phyloP scores from a whole-genome alignment of 2,113 vertebrate genomes.

The Siniperca chuatsi region DNA sequence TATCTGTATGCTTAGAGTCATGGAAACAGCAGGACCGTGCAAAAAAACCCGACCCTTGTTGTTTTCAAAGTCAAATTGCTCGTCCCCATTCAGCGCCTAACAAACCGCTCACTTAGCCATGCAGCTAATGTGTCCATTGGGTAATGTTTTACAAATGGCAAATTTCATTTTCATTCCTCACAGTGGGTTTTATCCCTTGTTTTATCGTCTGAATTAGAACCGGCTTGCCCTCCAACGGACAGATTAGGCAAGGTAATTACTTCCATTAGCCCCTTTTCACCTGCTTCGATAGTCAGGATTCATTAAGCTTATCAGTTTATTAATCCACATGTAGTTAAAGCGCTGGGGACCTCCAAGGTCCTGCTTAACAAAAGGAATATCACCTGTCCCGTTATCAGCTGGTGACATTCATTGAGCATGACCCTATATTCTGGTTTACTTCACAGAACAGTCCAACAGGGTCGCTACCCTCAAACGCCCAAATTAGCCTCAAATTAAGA shows the following conservation, averaged over 20 bases:
- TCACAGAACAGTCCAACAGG: constrained; percentile 11
- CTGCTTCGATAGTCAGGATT: constrained; percentile 59
- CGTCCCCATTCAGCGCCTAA: not conserved
- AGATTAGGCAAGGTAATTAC: constrained; percentile 60
- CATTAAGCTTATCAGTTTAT: constrained; percentile 69
- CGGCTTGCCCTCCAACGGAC: constrained; percentile 34
- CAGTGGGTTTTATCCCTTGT: constrained; percentile 26
- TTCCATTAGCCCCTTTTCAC: constrained; percentile 62
- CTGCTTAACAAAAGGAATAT: constrained; percentile 37
- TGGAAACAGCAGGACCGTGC: not conserved
- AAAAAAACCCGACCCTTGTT: not conserved
- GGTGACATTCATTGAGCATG: constrained; percentile 23
- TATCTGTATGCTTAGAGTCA: not conserved
- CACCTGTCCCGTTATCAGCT: constrained; percentile 42
- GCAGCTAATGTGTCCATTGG: constrained; percentile 6
- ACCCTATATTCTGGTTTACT: constrained; percentile 5
- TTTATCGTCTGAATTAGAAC: constrained; percentile 36
- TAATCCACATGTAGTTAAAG: constrained; percentile 65
- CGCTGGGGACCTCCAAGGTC: constrained; percentile 27
- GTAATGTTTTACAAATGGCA: constrained; percentile 42
- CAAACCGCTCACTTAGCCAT: constrained; percentile 5
- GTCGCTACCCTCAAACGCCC: constrained; percentile 9
- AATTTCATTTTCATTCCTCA: constrained; percentile 33
- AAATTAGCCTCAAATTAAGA: constrained; percentile 25
- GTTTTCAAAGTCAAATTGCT: constrained; percentile 39